A percentile compares a stretch with the other conserved stretches of the same genome.
Conservation (phyloP, 2,888 invertebrate species). For the Synanthedon myopaeformis region DNA sequence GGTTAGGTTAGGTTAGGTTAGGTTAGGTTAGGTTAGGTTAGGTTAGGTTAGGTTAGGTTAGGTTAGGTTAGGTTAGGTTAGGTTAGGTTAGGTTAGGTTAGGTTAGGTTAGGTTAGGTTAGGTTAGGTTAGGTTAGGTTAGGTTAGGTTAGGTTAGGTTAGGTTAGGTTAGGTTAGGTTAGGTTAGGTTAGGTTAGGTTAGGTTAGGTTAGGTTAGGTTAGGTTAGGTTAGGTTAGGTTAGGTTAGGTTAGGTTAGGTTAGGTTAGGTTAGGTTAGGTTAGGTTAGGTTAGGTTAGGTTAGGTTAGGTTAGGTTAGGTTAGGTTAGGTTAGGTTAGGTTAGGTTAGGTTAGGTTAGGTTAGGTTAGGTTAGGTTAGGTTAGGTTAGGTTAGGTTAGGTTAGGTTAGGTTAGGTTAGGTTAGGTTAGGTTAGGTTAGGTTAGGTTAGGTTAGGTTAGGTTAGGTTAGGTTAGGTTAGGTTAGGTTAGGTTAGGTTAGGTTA, state of each 20-base stretch:
- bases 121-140: slow-evolving; percentile 2
- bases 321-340: slow-evolving; percentile 14
- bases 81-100: slow-evolving; percentile 10
- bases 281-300: not conserved
- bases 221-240: not conserved
- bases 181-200: not conserved
- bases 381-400: slow-evolving; percentile 11
- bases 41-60: slow-evolving; percentile 10
- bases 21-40: slow-evolving; percentile 3
- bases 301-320: slow-evolving; percentile 9
- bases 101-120: slow-evolving; percentile 12
- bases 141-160: not conserved
- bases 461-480: slow-evolving; percentile 8
- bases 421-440: slow-evolving; percentile 5
- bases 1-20: slow-evolving; percentile 8
- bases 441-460: slow-evolving; percentile 2
- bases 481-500: slow-evolving; percentile 6
- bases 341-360: slow-evolving; percentile 9
- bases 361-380: slow-evolving; percentile 12
- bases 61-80: slow-evolving; percentile 10
- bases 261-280: slow-evolving; percentile 1
- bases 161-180: not conserved
- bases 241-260: not conserved
- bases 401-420: slow-evolving; percentile 7
- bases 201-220: not conserved